Percentiles rank a stretch among this genome's conserved stretches.
These are phyloP conservation scores for Brachionus sp. DNA, from an alignment of 1,140 invertebrate genomes.

Conservation along the genomic window DNA sequence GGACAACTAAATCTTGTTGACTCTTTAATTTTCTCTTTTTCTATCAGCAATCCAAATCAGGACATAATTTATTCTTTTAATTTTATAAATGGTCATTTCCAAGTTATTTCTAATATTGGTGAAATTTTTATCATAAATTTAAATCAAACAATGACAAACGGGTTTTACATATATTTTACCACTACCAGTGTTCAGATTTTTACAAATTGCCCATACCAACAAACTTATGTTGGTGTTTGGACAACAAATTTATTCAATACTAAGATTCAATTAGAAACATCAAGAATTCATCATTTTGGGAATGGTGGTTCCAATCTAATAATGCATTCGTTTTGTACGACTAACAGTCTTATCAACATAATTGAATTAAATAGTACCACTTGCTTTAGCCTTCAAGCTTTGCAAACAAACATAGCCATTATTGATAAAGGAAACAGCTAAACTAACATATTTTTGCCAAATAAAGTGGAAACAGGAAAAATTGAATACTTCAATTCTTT, in stretches of 20 bases:
- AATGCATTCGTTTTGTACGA: not conserved
- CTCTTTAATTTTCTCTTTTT: not conserved
- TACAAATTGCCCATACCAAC: not conserved
- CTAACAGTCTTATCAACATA: conserved; percentile 8
- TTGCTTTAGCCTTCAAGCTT: not conserved
- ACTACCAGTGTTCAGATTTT: not conserved
- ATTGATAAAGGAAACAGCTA: not conserved
- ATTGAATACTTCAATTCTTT: not conserved
- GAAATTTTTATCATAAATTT: not conserved
- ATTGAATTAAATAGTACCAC: not conserved
- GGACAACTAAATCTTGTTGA: not conserved
- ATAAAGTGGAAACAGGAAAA: not conserved
- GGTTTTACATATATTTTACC: not conserved
- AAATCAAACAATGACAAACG: not conserved
- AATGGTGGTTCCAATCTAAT: not conserved
- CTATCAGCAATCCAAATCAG: not conserved
- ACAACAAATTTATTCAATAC: not conserved
- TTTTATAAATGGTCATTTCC: not conserved
- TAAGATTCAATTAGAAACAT: not conserved
- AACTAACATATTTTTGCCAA: conserved; percentile 5
- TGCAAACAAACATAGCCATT: not conserved
- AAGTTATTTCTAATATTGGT: not conserved
- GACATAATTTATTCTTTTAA: conserved; percentile 1
- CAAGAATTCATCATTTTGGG: not conserved
- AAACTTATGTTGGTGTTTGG: not conserved